Percentiles rank a stretch among this genome's conserved stretches.
phyloP scores from a whole-genome alignment of 2,888 invertebrate species.

The Phengaris alcon region DNA sequence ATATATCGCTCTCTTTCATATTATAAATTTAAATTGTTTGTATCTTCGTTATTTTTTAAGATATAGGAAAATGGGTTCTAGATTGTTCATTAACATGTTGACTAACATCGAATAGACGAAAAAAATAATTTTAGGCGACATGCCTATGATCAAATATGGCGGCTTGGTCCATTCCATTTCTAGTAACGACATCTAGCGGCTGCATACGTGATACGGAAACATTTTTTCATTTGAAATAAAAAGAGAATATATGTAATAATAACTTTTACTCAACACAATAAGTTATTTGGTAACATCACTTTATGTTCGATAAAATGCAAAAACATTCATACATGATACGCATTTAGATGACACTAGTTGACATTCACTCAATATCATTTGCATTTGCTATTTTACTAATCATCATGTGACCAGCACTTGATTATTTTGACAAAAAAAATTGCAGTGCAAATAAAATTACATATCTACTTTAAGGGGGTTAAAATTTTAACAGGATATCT shows the following conservation, averaged over 20 bases:
- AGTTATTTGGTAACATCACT: slow-evolving; percentile 31
- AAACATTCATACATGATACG: slow-evolving; percentile 33
- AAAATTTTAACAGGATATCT: neutral
- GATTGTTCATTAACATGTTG: too few species aligned
- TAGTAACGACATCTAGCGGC: too few species aligned
- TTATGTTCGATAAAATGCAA: slow-evolving; percentile 37
- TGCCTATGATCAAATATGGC: too few species aligned
- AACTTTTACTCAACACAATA: slow-evolving; percentile 24
- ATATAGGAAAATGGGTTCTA: too few species aligned
- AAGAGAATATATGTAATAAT: slow-evolving; percentile 16
- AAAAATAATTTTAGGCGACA: too few species aligned
- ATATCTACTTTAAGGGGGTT: neutral
- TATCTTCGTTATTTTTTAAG: too few species aligned
- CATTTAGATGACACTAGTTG: slow-evolving; percentile 26
- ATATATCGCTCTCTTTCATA: too few species aligned
- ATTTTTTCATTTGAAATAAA: neutral
- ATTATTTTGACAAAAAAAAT: neutral
- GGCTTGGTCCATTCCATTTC: too few species aligned
- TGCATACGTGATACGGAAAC: too few species aligned
- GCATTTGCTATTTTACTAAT: neutral
- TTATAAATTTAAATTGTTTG: too few species aligned
- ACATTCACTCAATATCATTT: slow-evolving; percentile 31
- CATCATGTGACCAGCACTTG: neutral
- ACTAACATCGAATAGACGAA: too few species aligned
- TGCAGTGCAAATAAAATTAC: slow-evolving; percentile 10